A percentile compares a stretch with the other conserved stretches of the same genome.
Conservation (phyloP, 2,113 vertebrate species). For the Bubo scandiacus region DNA sequence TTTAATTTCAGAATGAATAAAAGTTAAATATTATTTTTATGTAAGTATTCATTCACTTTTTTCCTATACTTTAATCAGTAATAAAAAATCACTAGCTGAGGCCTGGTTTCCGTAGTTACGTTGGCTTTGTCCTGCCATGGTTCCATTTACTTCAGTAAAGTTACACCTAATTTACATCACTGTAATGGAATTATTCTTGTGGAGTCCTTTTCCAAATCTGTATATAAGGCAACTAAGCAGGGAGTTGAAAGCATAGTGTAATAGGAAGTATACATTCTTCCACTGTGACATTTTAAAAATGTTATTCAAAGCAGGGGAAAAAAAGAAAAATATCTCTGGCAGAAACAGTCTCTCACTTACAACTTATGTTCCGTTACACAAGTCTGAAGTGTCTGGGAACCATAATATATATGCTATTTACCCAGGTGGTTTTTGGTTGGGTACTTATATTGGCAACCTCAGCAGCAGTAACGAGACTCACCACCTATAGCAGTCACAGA, state of each 20-base stretch:
- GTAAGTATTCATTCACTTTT: background rate
- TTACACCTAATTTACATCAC: background rate
- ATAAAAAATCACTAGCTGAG: background rate
- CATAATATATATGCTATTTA: fast-evolving
- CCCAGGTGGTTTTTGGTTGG: background rate
- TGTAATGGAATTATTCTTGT: background rate
- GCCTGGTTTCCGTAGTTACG: background rate
- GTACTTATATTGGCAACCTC: background rate
- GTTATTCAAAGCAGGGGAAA: background rate
- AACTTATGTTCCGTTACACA: background rate
- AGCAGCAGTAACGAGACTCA: background rate
- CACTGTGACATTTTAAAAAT: background rate
- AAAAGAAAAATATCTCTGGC: background rate
- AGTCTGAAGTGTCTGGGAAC: background rate
- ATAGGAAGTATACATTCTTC: background rate
- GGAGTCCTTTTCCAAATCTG: background rate
- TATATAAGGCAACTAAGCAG: background rate
- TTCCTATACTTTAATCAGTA: background rate
- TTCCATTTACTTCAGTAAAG: background rate
- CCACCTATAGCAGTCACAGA: background rate
- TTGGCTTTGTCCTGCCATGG: background rate
- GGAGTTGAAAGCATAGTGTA: background rate
- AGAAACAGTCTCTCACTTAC: background rate
- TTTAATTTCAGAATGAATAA: background rate
- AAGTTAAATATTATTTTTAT: background rate